phyloP scores from a whole-genome alignment of 2,888 invertebrate genomes.

The Meandrusa payeni region DNA sequence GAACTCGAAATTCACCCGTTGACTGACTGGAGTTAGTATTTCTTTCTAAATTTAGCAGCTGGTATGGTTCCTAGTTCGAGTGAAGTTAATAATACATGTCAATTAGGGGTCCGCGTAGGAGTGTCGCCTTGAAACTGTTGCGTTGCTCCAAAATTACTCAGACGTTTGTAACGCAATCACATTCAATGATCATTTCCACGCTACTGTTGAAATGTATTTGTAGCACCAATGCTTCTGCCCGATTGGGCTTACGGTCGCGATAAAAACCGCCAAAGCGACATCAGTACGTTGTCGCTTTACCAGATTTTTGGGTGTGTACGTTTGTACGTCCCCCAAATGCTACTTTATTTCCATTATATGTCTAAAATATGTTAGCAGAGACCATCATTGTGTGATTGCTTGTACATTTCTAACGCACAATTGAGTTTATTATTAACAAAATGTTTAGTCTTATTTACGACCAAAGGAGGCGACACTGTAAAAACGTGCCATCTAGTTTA shows the following conservation, averaged over 20 bases:
- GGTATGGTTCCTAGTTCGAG: slow-evolving; percentile 81
- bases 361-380: slow-evolving; percentile 10
- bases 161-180: slow-evolving; percentile 18
- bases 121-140: slow-evolving; percentile 64
- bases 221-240: too few species aligned
- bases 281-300: too few species aligned
- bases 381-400: slow-evolving; percentile 46
- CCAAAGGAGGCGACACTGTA: slow-evolving; percentile 78
- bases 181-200: slow-evolving; percentile 5
- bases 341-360: too few species aligned
- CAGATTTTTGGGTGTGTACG: too few species aligned
- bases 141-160: slow-evolving; percentile 31
- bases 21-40: slow-evolving; percentile 51
- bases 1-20: slow-evolving; percentile 26
- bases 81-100: slow-evolving; percentile 77
- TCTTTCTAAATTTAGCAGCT: slow-evolving; percentile 79
- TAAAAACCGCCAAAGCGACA: too few species aligned
- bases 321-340: too few species aligned
- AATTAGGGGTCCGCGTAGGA: slow-evolving; percentile 78
- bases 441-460: slow-evolving; percentile 58
- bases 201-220: not conserved
- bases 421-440: slow-evolving; percentile 63
- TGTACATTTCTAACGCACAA: slow-evolving; percentile 71
- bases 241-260: too few species aligned
- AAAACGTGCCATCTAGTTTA: slow-evolving; percentile 82